Conservation (phyloP, 2,797 vertebrate species). For the Scolopax bukidnonensis region DNA sequence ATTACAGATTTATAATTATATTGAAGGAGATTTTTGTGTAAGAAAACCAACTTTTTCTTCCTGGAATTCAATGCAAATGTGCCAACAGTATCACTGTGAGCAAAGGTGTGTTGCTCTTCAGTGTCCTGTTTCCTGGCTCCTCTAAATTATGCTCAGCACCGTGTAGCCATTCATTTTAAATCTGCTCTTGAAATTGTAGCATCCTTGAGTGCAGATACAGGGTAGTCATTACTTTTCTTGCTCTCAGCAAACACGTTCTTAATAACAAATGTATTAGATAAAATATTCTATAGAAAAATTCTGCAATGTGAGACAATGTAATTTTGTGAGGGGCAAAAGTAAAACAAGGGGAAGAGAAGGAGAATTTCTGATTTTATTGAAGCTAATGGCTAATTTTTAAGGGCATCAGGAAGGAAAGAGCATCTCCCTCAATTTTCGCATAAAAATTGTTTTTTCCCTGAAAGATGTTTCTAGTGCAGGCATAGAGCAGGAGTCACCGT, state of each 20-base stretch:
- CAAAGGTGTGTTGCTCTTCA: not conserved
- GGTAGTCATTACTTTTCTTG: not conserved
- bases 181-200: not conserved
- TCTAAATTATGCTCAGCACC: not conserved
- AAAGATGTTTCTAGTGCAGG: not conserved
- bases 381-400: not conserved
- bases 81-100: not conserved
- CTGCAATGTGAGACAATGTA: not conserved
- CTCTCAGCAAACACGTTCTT: not conserved
- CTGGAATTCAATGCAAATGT: not conserved
- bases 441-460: not conserved
- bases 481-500: not conserved
- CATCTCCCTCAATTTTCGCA: not conserved
- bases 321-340: not conserved
- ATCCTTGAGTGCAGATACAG: not conserved
- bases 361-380: not conserved
- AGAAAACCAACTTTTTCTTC: not conserved
- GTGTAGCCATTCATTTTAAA: not conserved
- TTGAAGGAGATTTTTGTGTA: not conserved
- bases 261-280: not conserved
- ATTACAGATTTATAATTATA: not conserved
- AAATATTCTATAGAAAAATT: not conserved
- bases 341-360: not conserved
- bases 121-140: not conserved
- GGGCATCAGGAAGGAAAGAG: not conserved